These are phyloP conservation scores for Micronycteris hirsuta DNA, from an alignment of 2,113 vertebrate species.

Conservation along the genomic window DNA sequence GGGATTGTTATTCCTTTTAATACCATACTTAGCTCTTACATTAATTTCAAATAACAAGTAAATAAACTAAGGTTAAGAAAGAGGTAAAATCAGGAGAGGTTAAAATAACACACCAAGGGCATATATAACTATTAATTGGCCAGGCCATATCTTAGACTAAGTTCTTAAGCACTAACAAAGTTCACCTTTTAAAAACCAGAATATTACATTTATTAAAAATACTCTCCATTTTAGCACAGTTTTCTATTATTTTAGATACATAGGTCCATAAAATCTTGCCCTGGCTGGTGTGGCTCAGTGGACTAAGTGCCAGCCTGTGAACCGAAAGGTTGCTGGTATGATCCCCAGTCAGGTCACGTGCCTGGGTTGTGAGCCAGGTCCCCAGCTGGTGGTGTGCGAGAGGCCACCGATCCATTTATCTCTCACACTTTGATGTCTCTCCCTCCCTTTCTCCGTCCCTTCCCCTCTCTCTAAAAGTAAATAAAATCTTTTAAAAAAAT, in stretches of 20 bases:
- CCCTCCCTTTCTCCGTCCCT: too few species aligned
- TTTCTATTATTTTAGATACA: background rate
- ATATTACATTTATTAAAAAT: background rate
- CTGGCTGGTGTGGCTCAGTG: too few species aligned
- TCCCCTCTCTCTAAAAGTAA: too few species aligned
- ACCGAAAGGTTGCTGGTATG: too few species aligned
- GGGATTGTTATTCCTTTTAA: background rate
- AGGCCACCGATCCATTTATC: too few species aligned
- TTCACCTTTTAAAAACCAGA: slow-evolving; percentile 10
- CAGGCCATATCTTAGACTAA: background rate
- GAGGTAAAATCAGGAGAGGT: slow-evolving; percentile 23
- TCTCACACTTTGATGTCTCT: too few species aligned
- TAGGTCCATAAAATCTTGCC: background rate
- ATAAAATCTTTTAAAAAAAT: background rate
- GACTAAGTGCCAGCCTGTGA: too few species aligned
- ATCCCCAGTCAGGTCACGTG: too few species aligned
- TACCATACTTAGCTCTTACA: background rate
- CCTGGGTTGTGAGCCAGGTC: too few species aligned
- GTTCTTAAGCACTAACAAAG: slow-evolving; percentile 10
- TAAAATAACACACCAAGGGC: background rate
- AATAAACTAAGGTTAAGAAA: background rate
- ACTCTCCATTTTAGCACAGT: background rate
- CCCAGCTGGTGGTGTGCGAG: too few species aligned
- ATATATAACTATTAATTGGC: background rate
- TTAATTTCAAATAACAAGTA: background rate